phyloP scores from a whole-genome alignment of 2,888 invertebrate species.

The Machimus rusticus region DNA sequence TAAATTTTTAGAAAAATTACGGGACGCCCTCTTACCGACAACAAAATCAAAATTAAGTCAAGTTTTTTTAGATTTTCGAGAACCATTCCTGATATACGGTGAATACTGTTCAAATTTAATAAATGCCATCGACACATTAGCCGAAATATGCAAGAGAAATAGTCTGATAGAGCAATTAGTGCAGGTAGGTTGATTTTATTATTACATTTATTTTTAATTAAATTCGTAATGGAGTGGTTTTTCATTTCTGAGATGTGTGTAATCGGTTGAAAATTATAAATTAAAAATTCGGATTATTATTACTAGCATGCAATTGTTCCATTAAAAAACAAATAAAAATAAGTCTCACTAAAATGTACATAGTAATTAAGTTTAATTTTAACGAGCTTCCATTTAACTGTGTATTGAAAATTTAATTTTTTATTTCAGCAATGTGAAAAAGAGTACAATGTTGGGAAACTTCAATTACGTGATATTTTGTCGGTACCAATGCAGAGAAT shows the following conservation, averaged over 20 bases:
- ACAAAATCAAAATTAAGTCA: slow-evolving; percentile 71
- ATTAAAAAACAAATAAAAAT: background rate
- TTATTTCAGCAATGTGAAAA: slow-evolving; percentile 84
- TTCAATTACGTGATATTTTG: slow-evolving; percentile 92
- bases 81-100: slow-evolving; percentile 91
- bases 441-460: slow-evolving; percentile 92
- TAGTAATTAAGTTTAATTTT: background rate
- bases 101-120: slow-evolving; percentile 95
- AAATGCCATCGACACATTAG: slow-evolving; percentile 84
- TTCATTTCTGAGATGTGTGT: background rate
- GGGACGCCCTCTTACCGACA: slow-evolving; percentile 73
- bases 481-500: slow-evolving; percentile 99
- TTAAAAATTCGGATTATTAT: background rate
- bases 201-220: background rate
- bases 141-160: slow-evolving; percentile 61
- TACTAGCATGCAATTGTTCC: background rate
- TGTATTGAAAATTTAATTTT: slow-evolving; percentile 5
- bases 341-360: background rate
- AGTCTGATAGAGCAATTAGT: slow-evolving; percentile 60
- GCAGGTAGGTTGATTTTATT: slow-evolving; percentile 51
- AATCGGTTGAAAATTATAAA: background rate
- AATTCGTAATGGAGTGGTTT: background rate
- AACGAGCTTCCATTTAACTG: background rate
- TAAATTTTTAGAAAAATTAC: slow-evolving; percentile 82
- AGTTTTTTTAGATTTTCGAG: slow-evolving; percentile 90